Percentiles rank a stretch among this genome's conserved stretches.
phyloP scores from a whole-genome alignment of 1,140 invertebrate species.

The Tribolium madens region DNA sequence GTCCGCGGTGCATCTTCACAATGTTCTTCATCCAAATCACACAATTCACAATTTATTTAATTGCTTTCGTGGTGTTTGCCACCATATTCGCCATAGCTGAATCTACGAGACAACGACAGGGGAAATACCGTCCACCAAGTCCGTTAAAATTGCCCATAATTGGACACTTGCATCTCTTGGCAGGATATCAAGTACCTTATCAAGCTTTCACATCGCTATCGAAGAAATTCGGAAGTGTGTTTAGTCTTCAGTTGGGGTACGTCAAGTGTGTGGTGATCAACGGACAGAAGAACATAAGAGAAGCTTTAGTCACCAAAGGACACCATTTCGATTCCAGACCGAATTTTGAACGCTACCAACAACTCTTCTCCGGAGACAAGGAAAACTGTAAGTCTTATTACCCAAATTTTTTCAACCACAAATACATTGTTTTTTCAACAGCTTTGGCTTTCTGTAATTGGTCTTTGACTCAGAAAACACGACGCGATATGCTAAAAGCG shows the following conservation, averaged over 20 bases:
- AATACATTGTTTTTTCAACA: no score
- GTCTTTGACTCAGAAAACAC: constrained; percentile 81
- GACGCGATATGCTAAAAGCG: constrained; percentile 80
- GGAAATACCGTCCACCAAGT: constrained; percentile 65
- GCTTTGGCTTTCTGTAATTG: constrained; percentile 88
- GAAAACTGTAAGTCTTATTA: constrained; percentile 75
- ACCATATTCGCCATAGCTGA: constrained; percentile 17
- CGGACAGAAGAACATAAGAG: constrained; percentile 73
- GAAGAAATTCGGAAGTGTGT: constrained; percentile 69
- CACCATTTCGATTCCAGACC: constrained; percentile 76
- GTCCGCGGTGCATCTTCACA: neutral
- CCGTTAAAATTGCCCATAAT: constrained; percentile 72
- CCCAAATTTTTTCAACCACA: no score
- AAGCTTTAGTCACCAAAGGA: constrained; percentile 74
- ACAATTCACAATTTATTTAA: constrained; percentile 29
- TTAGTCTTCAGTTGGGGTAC: constrained; percentile 72
- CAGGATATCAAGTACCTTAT: constrained; percentile 73
- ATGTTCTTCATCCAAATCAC: constrained; percentile 28
- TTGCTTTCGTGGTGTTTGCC: neutral
- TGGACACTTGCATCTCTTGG: constrained; percentile 72
- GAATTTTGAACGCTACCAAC: constrained; percentile 73
- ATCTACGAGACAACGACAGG: neutral
- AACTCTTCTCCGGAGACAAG: constrained; percentile 75
- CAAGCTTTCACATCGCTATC: constrained; percentile 73
- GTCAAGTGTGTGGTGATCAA: constrained; percentile 75